Conservation (phyloP, 2,113 vertebrate genomes). For the Prietella phreatophila region DNA sequence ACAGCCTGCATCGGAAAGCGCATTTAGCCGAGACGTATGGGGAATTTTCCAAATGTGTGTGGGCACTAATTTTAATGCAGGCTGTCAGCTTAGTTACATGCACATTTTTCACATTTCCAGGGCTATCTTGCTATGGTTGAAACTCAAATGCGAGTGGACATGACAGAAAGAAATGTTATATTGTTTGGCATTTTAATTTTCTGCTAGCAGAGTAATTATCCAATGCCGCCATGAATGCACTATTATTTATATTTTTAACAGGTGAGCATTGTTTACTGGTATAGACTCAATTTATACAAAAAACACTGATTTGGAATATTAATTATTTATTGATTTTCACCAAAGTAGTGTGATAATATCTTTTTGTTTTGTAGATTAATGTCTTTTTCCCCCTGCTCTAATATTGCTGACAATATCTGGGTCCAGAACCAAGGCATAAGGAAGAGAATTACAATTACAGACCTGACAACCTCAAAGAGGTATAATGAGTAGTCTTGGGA, state of each 20-base stretch:
- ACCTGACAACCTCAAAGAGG: background rate
- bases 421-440: background rate
- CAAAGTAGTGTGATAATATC: background rate
- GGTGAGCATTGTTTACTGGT: background rate
- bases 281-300: background rate
- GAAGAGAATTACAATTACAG: background rate
- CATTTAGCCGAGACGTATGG: slow-evolving; percentile 42
- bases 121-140: background rate
- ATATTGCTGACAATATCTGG: background rate
- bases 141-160: slow-evolving; percentile 33
- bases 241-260: background rate
- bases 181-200: slow-evolving; percentile 17
- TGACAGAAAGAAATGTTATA: slow-evolving; percentile 34
- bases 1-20: slow-evolving; percentile 35
- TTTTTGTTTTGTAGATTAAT: background rate
- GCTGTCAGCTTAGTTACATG: slow-evolving; percentile 45
- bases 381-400: background rate
- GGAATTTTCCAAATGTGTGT: slow-evolving; percentile 45
- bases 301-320: background rate
- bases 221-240: background rate
- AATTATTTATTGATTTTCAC: background rate
- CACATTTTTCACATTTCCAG: slow-evolving; percentile 30
- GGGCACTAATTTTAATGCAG: slow-evolving; percentile 48
- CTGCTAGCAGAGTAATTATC: background rate
- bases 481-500: background rate